Percentiles rank a stretch among this genome's conserved stretches.
Conservation (phyloP, 2,888 invertebrate species). For the Escarpia spicata region DNA sequence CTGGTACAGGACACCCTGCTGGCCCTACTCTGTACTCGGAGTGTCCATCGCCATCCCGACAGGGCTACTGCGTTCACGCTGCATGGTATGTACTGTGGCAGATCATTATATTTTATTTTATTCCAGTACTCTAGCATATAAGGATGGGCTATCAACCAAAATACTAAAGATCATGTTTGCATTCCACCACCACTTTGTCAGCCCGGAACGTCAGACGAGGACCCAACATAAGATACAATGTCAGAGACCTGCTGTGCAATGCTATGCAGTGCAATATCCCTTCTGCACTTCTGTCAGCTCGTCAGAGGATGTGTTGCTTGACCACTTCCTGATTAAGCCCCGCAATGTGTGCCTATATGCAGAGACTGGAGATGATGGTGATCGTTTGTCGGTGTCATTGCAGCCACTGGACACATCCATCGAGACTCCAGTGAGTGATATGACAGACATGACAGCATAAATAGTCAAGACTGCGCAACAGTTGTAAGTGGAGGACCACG, state of each 20-base stretch:
- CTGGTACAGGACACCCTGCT: neutral
- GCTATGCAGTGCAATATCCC: neutral
- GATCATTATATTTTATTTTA: too few species aligned
- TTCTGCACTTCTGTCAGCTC: neutral
- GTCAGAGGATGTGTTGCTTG: neutral
- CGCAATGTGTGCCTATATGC: neutral
- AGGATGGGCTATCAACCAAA: neutral
- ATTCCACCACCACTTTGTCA: neutral
- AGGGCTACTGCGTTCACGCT: neutral
- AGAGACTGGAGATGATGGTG: neutral
- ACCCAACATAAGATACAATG: neutral
- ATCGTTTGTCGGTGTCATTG: neutral
- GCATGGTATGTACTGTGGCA: neutral
- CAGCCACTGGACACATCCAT: neutral
- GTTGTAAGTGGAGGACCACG: neutral
- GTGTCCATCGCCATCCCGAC: neutral
- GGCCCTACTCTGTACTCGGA: neutral
- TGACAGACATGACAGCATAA: neutral
- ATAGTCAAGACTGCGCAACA: too few species aligned
- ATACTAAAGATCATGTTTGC: neutral
- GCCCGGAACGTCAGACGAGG: neutral
- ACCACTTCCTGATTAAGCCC: neutral
- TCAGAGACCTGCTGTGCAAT: too few species aligned
- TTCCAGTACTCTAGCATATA: too few species aligned
- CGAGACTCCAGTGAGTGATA: neutral